Base-by-base conservation (phyloP, 1,140 invertebrate genomes). In the Muscidifurax raptorellus region DNA sequence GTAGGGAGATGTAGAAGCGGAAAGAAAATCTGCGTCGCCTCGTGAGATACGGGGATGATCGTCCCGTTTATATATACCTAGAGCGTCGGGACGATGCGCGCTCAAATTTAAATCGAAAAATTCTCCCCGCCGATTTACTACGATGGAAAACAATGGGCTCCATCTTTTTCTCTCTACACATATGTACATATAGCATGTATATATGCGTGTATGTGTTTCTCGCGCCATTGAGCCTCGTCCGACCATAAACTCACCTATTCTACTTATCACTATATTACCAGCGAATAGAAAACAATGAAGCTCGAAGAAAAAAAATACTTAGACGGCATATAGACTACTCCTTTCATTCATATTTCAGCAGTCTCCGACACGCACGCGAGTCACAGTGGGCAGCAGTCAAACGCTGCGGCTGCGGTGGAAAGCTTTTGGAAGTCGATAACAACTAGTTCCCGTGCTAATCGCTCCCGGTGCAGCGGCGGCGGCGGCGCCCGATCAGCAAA, bases 381-480 rank as follows among this genome's bases (percentile, higher is more conserved):
- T n/a, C 44, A 66, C 71, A 28, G 32, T 28, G 36, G 36, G 36
- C 59, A 7, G 13, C 59, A 66, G 76, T 59, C 82, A 79, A 72
- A 64, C 76, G 76, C 52, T 69, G 28, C 32, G 13, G 13, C 32
- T 36, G 32, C 15, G n/a, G 47, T 30, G 25, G 59, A 77, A 71
- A 52, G 75, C 64, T 83, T 78, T 78, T 78, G 44, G 22, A 79
- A 84, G 82, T 84, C 82, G 76, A 79, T 84, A 84, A 74, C 82
- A 84, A 84, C 76, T 84, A 79, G 76, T 84, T 74, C 76, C 59
- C 67, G 44, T 47, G 76, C 47, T 84, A 84, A 84, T 84, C 76
- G 82, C 47, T 79, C 32, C 27, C 18, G 64, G 18, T 52, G 10
- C 10, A 27, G n/a, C 40, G 80, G 36, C 80, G 52, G n/a, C 40